Percentiles rank a stretch among this genome's conserved stretches.
These are phyloP conservation scores for Dascillus cervinus DNA, from an alignment of 2,888 invertebrate species.

Conservation along the genomic window DNA sequence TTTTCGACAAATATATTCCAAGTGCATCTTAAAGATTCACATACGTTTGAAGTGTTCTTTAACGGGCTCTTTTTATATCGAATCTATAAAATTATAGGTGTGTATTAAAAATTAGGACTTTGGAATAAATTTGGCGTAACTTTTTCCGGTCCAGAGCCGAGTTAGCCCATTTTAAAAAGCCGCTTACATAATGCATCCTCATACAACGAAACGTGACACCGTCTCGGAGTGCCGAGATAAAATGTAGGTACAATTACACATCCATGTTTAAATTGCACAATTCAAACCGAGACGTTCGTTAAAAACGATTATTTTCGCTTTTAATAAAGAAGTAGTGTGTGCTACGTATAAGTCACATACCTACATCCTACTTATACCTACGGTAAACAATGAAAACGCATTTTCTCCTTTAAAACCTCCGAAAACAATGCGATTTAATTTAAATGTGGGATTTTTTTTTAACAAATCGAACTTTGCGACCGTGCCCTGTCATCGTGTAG, in stretches of 20 bases:
- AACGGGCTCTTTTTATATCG: no score
- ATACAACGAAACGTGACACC: conserved; percentile 23
- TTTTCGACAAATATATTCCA: no score
- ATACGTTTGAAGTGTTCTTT: no score
- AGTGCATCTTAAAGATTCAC: no score
- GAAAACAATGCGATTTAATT: conserved; percentile 10
- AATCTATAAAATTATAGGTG: no score
- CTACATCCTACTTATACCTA: background rate
- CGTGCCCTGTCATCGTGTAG: conserved; percentile 11
- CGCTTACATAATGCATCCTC: conserved; percentile 17
- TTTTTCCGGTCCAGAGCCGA: conserved; percentile 26
- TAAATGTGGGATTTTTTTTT: conserved; percentile 11
- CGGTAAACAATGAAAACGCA: background rate
- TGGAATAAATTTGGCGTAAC: conserved; percentile 28
- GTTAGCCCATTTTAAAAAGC: conserved; percentile 30
- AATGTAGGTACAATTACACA: no score
- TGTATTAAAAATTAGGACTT: conserved; percentile 14
- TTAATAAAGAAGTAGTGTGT: background rate
- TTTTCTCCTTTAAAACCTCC: background rate
- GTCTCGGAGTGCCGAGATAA: conserved; percentile 19
- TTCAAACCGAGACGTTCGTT: no score
- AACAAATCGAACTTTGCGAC: conserved; percentile 7
- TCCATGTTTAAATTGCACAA: conserved; percentile 11
- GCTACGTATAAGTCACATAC: background rate
- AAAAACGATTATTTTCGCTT: background rate